A percentile compares a stretch with the other conserved stretches of the same genome.
Evolutionary conservation across 2,797 vertebrate species (phyloP).

Genomic region (Streptopelia turtur): DNA sequence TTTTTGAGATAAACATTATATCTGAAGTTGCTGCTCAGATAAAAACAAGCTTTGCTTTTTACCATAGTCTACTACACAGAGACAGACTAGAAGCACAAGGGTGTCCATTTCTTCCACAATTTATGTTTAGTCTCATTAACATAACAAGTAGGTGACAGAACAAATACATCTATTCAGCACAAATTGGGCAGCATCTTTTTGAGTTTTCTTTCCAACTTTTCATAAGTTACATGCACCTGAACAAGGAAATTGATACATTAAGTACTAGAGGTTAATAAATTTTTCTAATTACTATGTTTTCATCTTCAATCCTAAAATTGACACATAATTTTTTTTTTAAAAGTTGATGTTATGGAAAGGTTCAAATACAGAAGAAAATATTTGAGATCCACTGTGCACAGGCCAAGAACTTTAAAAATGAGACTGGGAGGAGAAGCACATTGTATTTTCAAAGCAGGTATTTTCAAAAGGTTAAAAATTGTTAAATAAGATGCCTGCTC

Average conservation of each 20-base stretch:
- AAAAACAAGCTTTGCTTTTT: not conserved
- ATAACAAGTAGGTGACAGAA: not conserved
- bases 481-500: not conserved
- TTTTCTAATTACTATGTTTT: not conserved
- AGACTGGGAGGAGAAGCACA: not conserved
- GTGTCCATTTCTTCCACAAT: not conserved
- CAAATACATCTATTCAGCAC: not conserved
- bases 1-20: not conserved
- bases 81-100: not conserved
- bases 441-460: not conserved
- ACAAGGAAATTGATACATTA: not conserved
- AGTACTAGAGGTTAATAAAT: not conserved
- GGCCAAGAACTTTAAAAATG: conserved; percentile 4
- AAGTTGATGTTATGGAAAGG: not conserved
- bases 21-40: not conserved
- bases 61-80: not conserved
- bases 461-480: not conserved
- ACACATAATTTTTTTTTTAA: not conserved
- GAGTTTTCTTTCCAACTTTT: not conserved
- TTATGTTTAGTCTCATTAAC: not conserved
- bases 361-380: not conserved
- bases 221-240: not conserved
- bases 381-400: not conserved
- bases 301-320: not conserved
- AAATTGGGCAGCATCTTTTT: not conserved